These are phyloP conservation scores for Argyrosomus japonicus DNA, from an alignment of 2,113 vertebrate genomes.

Conservation along the genomic window DNA sequence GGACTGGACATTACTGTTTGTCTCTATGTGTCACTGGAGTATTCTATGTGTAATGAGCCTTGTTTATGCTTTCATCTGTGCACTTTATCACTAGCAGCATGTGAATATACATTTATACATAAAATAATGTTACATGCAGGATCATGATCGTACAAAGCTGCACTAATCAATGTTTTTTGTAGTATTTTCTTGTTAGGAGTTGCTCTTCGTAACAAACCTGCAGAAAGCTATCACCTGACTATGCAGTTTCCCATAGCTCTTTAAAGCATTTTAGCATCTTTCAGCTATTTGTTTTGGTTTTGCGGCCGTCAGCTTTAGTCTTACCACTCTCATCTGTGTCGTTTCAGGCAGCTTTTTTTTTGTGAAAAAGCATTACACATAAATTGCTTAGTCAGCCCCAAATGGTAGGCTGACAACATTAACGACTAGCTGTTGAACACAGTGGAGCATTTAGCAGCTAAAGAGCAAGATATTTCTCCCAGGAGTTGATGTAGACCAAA, in stretches of 20 bases:
- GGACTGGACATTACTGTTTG: slow-evolving; percentile 3
- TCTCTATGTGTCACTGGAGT: not conserved
- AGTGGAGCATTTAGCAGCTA: no score
- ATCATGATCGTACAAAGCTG: not conserved
- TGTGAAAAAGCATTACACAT: not conserved
- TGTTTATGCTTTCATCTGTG: slow-evolving; percentile 24
- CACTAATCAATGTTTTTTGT: not conserved
- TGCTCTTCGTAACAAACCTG: not conserved
- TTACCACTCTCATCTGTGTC: not conserved
- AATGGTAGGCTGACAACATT: slow-evolving; percentile 3
- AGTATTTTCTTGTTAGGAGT: not conserved
- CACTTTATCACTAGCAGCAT: slow-evolving; percentile 20
- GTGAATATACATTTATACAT: not conserved
- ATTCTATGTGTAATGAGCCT: slow-evolving; percentile 2
- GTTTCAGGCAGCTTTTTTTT: not conserved
- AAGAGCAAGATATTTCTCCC: not conserved
- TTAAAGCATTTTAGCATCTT: not conserved
- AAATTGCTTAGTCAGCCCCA: slow-evolving; percentile 2
- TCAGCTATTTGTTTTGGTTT: not conserved
- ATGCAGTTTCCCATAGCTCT: not conserved
- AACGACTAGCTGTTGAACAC: no score
- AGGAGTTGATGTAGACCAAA: slow-evolving; percentile 10
- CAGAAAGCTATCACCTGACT: not conserved
- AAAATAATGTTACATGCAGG: not conserved
- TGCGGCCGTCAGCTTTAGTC: not conserved